Evolutionary conservation across 2,888 invertebrate genomes (phyloP), one percentile per base, ranked within the genome.

Genomic region (Drosophila formosana): DNA sequence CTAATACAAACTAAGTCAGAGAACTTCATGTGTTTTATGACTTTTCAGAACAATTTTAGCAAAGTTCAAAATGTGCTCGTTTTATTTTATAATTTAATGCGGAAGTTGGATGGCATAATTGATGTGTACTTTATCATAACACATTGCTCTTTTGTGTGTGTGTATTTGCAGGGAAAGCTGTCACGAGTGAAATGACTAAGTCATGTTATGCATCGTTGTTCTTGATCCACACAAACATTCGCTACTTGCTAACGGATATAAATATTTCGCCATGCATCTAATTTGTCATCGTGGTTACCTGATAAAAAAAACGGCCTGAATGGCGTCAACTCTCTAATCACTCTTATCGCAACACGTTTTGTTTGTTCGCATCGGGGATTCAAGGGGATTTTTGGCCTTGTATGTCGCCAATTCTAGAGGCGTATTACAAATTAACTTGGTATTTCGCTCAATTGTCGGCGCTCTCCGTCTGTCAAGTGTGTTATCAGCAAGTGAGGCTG

Each of bases 401-500:
- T 43, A 7, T 34, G 57, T 18, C 32, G 18, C 25, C 39, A 26
- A 69, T 55, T 47, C 37, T 41, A 53, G 66, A 68, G 86, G 72
- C 69, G 83, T 65, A 37, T 18, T 39, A 30, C 62, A 57, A 55
- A 47, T 47, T 62, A 34, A 43, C 37, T 7, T 7, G 3, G 37
- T 61, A 60, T 63, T 72, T 37, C 66, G 60, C 64, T 69, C 58
- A 58, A 71, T 57, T 49, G 25, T 9, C 28, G 6, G 39, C 11
- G 8, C 18, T 37, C 55, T 58, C 11, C 18, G 32, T 13, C 13
- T 49, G 43, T 34, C 43, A 53, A 64, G 30, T 51, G 58, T 72
- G 64, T 73, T 81, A 81, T 78, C 80, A 75, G 80, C 9, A 4
- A n/a, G 25, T 41, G 39, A 7, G 13, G 2, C 37, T 75, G 72